These are phyloP conservation scores for Laticauda colubrina DNA, from an alignment of 2,113 vertebrate species.

Conservation along the genomic window DNA sequence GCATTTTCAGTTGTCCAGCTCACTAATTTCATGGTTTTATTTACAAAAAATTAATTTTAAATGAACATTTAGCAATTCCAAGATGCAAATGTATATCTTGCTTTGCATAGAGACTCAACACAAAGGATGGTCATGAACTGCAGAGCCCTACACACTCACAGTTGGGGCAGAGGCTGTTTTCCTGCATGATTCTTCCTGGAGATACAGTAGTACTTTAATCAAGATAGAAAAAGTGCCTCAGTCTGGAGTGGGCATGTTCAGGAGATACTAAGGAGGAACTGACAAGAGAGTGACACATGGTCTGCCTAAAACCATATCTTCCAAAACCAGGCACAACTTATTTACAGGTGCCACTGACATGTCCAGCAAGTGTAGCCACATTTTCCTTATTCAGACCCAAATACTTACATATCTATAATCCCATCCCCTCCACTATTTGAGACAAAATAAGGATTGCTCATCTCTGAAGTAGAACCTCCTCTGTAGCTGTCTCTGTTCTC, in stretches of 20 bases:
- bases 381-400: not conserved
- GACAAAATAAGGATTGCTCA: not conserved
- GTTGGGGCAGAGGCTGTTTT: not conserved
- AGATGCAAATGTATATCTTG: not conserved
- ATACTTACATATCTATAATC: not conserved
- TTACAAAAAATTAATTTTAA: conserved; percentile 19
- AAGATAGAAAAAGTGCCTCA: not conserved
- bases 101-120: not conserved
- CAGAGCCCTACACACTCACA: not conserved
- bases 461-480: not conserved
- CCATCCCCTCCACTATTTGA: not conserved
- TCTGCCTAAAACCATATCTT: not conserved
- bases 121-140: not conserved
- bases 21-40: conserved; percentile 44
- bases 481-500: not conserved
- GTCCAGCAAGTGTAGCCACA: not conserved
- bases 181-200: not conserved
- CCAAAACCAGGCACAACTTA: not conserved
- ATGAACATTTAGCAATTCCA: not conserved
- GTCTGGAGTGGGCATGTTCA: not conserved
- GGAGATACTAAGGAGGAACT: not conserved
- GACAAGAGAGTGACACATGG: not conserved
- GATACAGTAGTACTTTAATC: not conserved
- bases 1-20: not conserved
- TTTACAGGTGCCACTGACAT: not conserved